Conservation (phyloP, 2,797 vertebrate genomes). For the Babyrousa celebensis region DNA sequence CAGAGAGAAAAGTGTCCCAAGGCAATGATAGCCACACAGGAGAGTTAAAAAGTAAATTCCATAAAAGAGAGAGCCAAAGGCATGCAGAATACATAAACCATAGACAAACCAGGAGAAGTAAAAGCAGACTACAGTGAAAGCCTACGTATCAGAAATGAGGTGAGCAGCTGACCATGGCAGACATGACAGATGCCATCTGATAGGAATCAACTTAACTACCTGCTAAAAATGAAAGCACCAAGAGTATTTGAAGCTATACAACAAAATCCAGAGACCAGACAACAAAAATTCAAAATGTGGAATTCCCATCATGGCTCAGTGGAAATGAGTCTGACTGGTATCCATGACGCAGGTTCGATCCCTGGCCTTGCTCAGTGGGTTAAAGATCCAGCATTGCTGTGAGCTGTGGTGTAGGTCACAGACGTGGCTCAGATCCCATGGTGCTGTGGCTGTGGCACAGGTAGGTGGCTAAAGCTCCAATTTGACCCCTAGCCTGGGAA, state of each 20-base stretch:
- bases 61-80: not conserved
- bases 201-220: too few species aligned
- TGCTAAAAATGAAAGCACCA: not conserved
- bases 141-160: not conserved
- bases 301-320: too few species aligned
- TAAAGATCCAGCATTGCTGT: too few species aligned
- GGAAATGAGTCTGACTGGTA: too few species aligned
- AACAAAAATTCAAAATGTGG: not conserved
- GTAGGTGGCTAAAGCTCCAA: too few species aligned
- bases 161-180: not conserved
- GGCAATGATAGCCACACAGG: accelerated
- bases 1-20: not conserved
- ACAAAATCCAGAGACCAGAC: not conserved
- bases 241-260: not conserved
- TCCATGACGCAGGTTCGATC: too few species aligned
- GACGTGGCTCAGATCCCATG: too few species aligned
- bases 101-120: not conserved
- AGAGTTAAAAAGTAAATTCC: not conserved
- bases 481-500: too few species aligned
- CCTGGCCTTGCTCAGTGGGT: too few species aligned
- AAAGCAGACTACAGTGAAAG: too few species aligned
- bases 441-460: too few species aligned
- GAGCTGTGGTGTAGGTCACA: too few species aligned
- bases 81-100: not conserved
- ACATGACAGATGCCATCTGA: not conserved